These are phyloP conservation scores for Parazoanthus darwini DNA, from an alignment of 92 coral and sea anemone species.

Conservation along the genomic window DNA sequence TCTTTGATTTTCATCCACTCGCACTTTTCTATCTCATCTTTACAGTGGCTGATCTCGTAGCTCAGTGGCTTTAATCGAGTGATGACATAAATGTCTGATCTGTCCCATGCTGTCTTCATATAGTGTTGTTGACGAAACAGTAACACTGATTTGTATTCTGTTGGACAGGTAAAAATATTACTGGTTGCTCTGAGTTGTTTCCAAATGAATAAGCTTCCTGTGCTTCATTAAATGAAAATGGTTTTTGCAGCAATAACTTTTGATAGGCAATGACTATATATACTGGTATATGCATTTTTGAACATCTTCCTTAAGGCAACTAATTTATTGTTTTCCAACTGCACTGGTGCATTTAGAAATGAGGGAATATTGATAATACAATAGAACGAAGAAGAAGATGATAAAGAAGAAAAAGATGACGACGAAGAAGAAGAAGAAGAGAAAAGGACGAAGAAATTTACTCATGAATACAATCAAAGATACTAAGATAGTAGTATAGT, in stretches of 20 bases:
- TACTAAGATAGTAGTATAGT: too few relatives aligned
- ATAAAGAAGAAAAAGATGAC: too few relatives aligned
- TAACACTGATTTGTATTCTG: slow-evolving; percentile 81
- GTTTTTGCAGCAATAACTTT: too few relatives aligned
- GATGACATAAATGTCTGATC: slow-evolving; percentile 79
- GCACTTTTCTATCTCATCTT: slow-evolving; percentile 75
- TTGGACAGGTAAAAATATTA: not conserved
- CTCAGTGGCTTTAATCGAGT: slow-evolving; percentile 77
- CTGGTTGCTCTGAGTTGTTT: not conserved
- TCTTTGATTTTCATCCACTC: slow-evolving; percentile 77
- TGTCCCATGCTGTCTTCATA: slow-evolving; percentile 74
- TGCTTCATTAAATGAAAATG: not conserved
- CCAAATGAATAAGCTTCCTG: not conserved
- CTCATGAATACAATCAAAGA: too few relatives aligned
- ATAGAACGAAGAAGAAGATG: too few relatives aligned
- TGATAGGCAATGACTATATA: too few relatives aligned
- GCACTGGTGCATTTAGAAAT: too few relatives aligned
- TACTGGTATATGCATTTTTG: not conserved
- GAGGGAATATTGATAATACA: too few relatives aligned
- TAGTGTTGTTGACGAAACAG: slow-evolving; percentile 83
- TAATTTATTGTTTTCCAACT: too few relatives aligned
- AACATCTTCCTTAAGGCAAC: not conserved
- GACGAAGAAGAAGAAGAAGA: too few relatives aligned
- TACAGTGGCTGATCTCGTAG: slow-evolving; percentile 62
- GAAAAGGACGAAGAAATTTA: too few relatives aligned